phyloP scores from a whole-genome alignment of 35 echinoderm and acorn worm species.

The Lytechinus variegatus region DNA sequence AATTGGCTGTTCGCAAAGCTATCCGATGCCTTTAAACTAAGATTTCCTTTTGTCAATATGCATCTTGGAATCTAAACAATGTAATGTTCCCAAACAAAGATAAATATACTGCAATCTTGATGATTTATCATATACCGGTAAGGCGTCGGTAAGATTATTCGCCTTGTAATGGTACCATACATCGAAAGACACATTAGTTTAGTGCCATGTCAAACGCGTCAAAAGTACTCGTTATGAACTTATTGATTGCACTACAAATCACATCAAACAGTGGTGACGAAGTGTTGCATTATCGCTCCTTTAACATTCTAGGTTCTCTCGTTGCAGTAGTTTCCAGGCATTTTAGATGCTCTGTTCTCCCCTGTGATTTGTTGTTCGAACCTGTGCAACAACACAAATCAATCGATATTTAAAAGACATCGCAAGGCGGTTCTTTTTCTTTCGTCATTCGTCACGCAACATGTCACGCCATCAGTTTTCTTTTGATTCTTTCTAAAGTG shows the following conservation, averaged over 20 bases:
- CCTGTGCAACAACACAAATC: neutral
- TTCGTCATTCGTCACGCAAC: slow-evolving; percentile 13
- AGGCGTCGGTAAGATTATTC: too few relatives aligned
- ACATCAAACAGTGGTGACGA: neutral
- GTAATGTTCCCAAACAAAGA: too few relatives aligned
- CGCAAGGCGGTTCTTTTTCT: neutral
- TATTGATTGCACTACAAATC: too few relatives aligned
- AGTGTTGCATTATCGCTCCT: neutral
- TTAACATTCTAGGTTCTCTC: neutral
- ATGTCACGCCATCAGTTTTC: slow-evolving; percentile 10
- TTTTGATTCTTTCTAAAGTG: neutral
- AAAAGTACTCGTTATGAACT: neutral
- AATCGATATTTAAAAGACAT: slow-evolving; percentile 23
- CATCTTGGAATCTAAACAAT: too few relatives aligned
- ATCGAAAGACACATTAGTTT: too few relatives aligned
- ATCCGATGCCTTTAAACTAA: too few relatives aligned
- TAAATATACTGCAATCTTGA: too few relatives aligned
- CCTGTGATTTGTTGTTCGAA: neutral
- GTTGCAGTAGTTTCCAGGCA: neutral
- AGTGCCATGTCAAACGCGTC: neutral
- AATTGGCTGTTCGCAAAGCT: too few relatives aligned
- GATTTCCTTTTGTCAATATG: too few relatives aligned
- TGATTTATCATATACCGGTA: too few relatives aligned
- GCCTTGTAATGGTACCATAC: too few relatives aligned
- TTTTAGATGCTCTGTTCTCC: neutral